Evolutionary conservation across 2,113 vertebrate species (phyloP), one percentile per base, ranked within the genome.

Genomic region (Caranx ignobilis): DNA sequence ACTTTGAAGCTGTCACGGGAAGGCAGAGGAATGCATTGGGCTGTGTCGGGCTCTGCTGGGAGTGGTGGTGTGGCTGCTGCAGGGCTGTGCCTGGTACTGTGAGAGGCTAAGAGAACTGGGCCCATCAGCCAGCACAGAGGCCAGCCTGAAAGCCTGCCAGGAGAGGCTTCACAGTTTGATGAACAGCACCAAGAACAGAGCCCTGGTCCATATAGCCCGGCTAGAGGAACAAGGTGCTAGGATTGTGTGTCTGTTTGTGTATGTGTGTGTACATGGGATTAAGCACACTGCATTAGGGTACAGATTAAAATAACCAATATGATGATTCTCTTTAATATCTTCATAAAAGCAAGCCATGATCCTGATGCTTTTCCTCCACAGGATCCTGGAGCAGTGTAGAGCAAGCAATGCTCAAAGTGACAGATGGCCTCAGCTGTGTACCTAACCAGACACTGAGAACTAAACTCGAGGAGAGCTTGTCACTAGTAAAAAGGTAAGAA

Each of bases 11-110:
- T 99, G 98, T 89, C 95, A 99, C 0, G 97, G 98, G 71, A 99
- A 99, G 90, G 97, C 96, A 0, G 98, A 99, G 92, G 98, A 99
- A 89, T 99, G 98, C 90, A 96, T 99, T 0, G 96, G 96, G 11
- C 95, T 99, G 55, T 99, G 98, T 87, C 96, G 97, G 31, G 96
- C 98, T 0, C 94, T 99, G 81, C 95, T 98, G 62, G 96, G 95
- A 31, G 94, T 96, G 79, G 94, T 97, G 59, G 95, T 95, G 82
- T 99, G 98, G 98, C 95, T 99, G 79, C 95, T 99, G 85, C 97
- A 96, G 85, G 98, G 97, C 3, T 96, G 97, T 0, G 80, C 95
- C 12, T 97, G 95, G 91, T 99, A 96, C 35, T 92, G 96, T 0
- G 97, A 99, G 85, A 95, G 90, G 81, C 90, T 97, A 39, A 94